Percentiles rank a stretch among this genome's conserved stretches.
These are phyloP conservation scores for Zootermopsis nevadensis DNA, from an alignment of 2,888 invertebrate species.

Conservation along the genomic window DNA sequence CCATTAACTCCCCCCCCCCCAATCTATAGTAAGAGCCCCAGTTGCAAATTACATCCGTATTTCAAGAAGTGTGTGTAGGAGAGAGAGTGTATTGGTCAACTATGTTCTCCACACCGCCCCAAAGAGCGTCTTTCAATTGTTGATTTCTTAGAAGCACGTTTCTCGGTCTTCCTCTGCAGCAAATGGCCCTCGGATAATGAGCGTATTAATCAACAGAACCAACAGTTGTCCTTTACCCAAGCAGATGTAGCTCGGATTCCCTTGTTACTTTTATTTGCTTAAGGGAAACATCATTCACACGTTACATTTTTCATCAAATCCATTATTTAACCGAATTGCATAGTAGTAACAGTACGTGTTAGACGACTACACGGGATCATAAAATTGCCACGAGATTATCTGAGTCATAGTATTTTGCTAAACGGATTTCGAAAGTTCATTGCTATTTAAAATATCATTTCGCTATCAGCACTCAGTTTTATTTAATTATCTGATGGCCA, in stretches of 20 bases:
- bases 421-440: no score
- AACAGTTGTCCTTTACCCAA: conserved; percentile 4
- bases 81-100: conserved; percentile 17
- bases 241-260: not conserved
- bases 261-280: not conserved
- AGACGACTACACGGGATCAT: no score
- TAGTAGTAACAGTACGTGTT: no score
- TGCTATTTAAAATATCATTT: no score
- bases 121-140: not conserved
- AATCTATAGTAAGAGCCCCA: conserved; percentile 41
- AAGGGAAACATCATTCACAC: no score
- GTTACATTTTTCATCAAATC: no score
- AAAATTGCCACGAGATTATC: no score
- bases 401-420: no score
- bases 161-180: not conserved
- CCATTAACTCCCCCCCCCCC: conserved; percentile 42
- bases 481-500: no score
- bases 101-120: not conserved
- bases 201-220: conserved; percentile 9
- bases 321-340: no score
- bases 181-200: not conserved
- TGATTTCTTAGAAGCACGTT: not conserved
- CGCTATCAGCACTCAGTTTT: no score
- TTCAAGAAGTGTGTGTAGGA: conserved; percentile 4
- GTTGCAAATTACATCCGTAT: conserved; percentile 43